These are phyloP conservation scores for Aphis craccivora DNA, from an alignment of 1,140 invertebrate species.

Conservation along the genomic window DNA sequence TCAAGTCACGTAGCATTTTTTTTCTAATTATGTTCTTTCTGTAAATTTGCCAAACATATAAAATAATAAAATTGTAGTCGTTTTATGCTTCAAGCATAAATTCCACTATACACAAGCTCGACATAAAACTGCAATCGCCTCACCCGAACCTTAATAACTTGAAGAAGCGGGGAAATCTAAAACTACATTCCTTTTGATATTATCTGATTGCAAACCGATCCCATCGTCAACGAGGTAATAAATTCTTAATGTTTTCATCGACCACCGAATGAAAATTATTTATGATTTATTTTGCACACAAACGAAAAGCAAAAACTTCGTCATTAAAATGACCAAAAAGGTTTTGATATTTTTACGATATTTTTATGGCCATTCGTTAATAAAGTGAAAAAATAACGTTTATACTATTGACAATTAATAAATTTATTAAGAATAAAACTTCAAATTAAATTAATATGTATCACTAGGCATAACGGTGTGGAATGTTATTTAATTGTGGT, in stretches of 20 bases:
- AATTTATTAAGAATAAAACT: neutral
- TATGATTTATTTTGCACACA: neutral
- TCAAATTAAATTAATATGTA: neutral
- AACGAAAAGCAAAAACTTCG: neutral
- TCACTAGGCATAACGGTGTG: neutral
- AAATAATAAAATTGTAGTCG: constrained; percentile 56
- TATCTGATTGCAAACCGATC: constrained; percentile 30
- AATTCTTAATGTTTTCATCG: constrained; percentile 37
- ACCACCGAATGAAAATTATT: constrained; percentile 25
- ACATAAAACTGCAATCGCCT: constrained; percentile 33
- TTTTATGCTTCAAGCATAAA: constrained; percentile 15
- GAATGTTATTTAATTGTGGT: neutral
- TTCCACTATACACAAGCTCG: neutral
- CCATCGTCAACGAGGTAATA: constrained; percentile 4
- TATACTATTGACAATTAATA: constrained; percentile 2
- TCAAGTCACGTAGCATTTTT: constrained; percentile 44
- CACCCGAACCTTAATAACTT: neutral
- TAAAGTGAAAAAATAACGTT: neutral
- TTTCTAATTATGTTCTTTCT: constrained; percentile 42
- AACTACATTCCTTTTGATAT: neutral
- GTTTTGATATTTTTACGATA: neutral
- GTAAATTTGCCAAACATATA: constrained; percentile 48
- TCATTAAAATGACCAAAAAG: neutral
- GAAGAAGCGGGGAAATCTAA: neutral
- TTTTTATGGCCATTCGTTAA: neutral